These are phyloP conservation scores for Galeruca laticollis DNA, from an alignment of 2,888 invertebrate species.

Conservation along the genomic window DNA sequence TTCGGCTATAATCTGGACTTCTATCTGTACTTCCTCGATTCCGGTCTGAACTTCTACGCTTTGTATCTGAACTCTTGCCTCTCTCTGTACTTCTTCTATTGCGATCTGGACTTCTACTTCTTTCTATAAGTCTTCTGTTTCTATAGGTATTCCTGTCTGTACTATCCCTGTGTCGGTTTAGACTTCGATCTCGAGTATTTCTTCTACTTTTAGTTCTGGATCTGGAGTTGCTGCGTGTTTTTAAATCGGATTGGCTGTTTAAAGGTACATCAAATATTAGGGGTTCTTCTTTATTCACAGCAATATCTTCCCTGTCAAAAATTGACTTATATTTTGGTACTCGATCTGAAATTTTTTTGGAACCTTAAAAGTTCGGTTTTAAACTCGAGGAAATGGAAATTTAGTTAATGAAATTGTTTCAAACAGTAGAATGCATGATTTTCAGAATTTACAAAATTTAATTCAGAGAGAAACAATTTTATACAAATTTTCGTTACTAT, in stretches of 20 bases:
- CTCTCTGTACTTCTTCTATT: slow-evolving; percentile 11
- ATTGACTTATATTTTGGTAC: slow-evolving; percentile 9
- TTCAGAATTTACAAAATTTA: no score
- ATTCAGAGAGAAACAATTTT: no score
- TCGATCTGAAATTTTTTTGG: slow-evolving; percentile 20
- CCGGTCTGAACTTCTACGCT: slow-evolving; percentile 8
- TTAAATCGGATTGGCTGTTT: slow-evolving; percentile 19
- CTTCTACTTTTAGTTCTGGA: slow-evolving; percentile 3
- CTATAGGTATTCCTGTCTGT: no score
- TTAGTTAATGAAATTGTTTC: not conserved
- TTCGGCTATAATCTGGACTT: slow-evolving; percentile 13
- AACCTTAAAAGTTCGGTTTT: not conserved
- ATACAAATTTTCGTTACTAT: not conserved
- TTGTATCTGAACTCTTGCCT: slow-evolving; percentile 7
- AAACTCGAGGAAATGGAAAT: not conserved
- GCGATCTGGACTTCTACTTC: slow-evolving; percentile 10
- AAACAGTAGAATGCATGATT: not conserved
- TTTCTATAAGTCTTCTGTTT: slow-evolving; percentile 6
- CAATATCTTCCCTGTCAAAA: slow-evolving; percentile 24
- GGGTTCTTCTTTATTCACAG: slow-evolving; percentile 23
- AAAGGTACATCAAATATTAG: not conserved
- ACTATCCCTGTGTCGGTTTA: slow-evolving; percentile 3
- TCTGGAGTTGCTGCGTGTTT: slow-evolving; percentile 30
- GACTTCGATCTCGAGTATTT: slow-evolving; percentile 13
- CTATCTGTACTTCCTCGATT: slow-evolving; percentile 10